A percentile compares a stretch with the other conserved stretches of the same genome.
These are phyloP conservation scores for Plemyria rubiginata DNA, from an alignment of 2,888 invertebrate genomes.

Conservation along the genomic window DNA sequence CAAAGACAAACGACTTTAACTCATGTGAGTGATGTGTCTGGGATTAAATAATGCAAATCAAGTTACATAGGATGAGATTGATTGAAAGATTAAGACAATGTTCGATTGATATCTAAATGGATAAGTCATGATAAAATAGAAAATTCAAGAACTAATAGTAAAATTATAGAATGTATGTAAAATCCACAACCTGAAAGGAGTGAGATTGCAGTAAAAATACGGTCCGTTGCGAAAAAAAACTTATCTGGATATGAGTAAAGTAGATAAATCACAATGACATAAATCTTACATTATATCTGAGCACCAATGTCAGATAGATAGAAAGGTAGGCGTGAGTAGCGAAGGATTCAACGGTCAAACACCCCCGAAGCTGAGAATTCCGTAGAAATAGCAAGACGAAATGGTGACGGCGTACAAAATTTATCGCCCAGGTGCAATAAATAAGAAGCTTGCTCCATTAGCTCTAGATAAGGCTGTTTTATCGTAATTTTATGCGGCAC, in stretches of 20 bases:
- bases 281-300: neutral
- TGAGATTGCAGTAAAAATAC: too few species aligned
- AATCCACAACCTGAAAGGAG: too few species aligned
- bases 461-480: conserved; percentile 66
- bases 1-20: conserved; percentile 37
- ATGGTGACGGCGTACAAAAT: conserved; percentile 39
- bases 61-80: conserved; percentile 30
- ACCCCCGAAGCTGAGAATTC: neutral
- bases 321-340: neutral
- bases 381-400: conserved; percentile 22
- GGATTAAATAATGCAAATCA: conserved; percentile 33
- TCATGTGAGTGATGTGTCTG: conserved; percentile 33
- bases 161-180: too few species aligned
- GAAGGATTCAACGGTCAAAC: neutral
- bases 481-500: conserved; percentile 71
- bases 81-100: conserved; percentile 18
- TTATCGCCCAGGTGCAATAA: conserved; percentile 59
- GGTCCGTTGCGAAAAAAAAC: too few species aligned
- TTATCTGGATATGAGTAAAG: too few species aligned
- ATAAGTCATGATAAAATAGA: too few species aligned
- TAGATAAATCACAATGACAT: neutral
- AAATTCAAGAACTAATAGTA: too few species aligned
- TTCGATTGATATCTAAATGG: conserved; percentile 1
- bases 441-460: conserved; percentile 63
- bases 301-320: neutral